Percentiles rank a stretch among this genome's conserved stretches.
Conservation (phyloP, 2,888 invertebrate species). For the Volucella inflata region DNA sequence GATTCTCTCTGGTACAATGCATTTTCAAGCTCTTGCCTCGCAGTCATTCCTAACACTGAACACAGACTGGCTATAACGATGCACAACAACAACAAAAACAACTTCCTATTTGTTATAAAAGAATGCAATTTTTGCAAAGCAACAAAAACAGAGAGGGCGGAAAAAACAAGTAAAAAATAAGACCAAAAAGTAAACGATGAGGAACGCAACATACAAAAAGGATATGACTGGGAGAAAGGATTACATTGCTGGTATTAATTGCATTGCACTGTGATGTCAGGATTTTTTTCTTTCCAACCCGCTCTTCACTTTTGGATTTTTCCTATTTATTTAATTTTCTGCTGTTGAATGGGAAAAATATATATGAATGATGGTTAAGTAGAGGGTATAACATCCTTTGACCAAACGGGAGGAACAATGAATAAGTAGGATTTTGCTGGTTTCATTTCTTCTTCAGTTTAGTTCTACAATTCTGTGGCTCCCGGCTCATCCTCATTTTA, state of each 20-base stretch:
- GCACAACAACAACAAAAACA: slow-evolving; percentile 37
- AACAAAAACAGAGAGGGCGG: slow-evolving; percentile 7
- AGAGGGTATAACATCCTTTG: slow-evolving; percentile 58
- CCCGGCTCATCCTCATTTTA: neutral
- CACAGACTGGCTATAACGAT: too few relatives aligned
- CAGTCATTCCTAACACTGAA: too few relatives aligned
- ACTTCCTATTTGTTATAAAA: slow-evolving; percentile 62
- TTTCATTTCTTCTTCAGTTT: slow-evolving; percentile 55
- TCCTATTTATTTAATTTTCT: slow-evolving; percentile 69
- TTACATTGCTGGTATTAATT: slow-evolving; percentile 75
- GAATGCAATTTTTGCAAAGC: slow-evolving; percentile 64
- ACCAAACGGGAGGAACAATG: slow-evolving; percentile 24
- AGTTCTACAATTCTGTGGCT: too few relatives aligned
- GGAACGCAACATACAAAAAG: slow-evolving; percentile 53
- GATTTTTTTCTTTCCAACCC: slow-evolving; percentile 15
- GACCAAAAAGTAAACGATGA: slow-evolving; percentile 13
- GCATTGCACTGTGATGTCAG: slow-evolving; percentile 73
- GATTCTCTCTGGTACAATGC: neutral
- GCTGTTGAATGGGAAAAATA: slow-evolving; percentile 62
- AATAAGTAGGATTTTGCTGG: slow-evolving; percentile 63
- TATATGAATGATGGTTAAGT: slow-evolving; percentile 64
- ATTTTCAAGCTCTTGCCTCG: neutral
- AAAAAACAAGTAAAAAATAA: slow-evolving; percentile 19
- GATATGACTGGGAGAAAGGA: slow-evolving; percentile 67
- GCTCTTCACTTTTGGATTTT: slow-evolving; percentile 28